A percentile compares a stretch with the other conserved stretches of the same genome.
phyloP scores from a whole-genome alignment of 2,113 vertebrate species.

The Bos javanicus region DNA sequence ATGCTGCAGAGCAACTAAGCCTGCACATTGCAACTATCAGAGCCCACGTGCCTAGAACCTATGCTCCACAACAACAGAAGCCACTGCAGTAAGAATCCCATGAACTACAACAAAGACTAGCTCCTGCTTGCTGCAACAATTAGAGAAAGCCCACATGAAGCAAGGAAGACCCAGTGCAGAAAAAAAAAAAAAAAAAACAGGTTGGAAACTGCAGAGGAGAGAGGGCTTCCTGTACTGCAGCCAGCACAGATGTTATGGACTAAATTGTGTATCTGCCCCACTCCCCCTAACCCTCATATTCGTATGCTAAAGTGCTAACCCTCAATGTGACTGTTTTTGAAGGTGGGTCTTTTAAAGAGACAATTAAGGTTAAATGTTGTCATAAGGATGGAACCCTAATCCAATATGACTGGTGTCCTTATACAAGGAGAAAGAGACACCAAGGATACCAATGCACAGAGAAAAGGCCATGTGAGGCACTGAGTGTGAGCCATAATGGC shows the following conservation, averaged over 20 bases:
- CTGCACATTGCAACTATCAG: background rate
- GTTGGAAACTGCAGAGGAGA: background rate
- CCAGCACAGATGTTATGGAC: background rate
- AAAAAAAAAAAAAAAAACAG: accelerated
- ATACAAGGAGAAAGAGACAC: background rate
- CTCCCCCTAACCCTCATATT: background rate
- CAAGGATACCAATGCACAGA: background rate
- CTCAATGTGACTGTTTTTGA: background rate
- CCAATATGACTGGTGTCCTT: background rate
- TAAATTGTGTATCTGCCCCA: background rate
- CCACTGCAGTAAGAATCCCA: background rate
- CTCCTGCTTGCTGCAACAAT: background rate
- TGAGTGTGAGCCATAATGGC: background rate
- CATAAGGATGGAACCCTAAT: background rate
- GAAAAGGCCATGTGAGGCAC: background rate
- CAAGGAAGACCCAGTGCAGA: background rate
- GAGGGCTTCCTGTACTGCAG: background rate
- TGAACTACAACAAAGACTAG: background rate
- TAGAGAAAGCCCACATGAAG: background rate
- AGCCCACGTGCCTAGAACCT: background rate
- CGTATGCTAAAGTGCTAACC: background rate
- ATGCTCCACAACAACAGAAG: background rate
- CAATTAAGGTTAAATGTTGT: background rate
- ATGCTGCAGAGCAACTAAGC: background rate
- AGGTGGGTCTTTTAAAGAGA: background rate